phyloP scores from a whole-genome alignment of 2,113 vertebrate genomes.

The Lepus timidus region DNA sequence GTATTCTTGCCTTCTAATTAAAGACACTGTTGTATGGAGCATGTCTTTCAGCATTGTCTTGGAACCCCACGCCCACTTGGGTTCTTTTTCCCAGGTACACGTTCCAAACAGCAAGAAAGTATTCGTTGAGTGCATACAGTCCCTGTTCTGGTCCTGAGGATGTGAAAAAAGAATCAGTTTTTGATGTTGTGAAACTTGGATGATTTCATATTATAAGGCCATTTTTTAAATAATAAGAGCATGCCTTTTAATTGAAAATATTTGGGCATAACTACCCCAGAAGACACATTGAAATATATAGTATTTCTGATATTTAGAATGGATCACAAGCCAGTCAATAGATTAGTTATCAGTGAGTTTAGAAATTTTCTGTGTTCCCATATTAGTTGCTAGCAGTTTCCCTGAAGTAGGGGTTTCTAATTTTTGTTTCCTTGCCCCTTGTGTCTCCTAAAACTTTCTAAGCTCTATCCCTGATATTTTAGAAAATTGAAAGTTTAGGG shows the following conservation, averaged over 20 bases:
- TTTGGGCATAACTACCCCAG: too few species aligned
- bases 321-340: not conserved
- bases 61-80: not conserved
- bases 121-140: not conserved
- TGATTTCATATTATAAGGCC: slow-evolving; percentile 31
- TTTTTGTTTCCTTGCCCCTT: slow-evolving; percentile 24
- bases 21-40: not conserved
- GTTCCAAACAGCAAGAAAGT: slow-evolving; percentile 25
- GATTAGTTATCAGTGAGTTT: not conserved
- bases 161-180: not conserved
- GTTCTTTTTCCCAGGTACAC: not conserved
- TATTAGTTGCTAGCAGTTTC: not conserved
- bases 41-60: not conserved
- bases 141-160: not conserved
- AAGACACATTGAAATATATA: too few species aligned
- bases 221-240: not conserved
- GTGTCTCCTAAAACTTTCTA: not conserved
- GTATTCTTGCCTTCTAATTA: not conserved
- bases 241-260: too few species aligned
- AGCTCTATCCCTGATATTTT: not conserved
- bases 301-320: too few species aligned
- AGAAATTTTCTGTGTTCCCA: not conserved
- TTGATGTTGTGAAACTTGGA: not conserved
- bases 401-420: not conserved
- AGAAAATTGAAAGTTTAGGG: slow-evolving; percentile 24